Evolutionary conservation across 2,113 vertebrate genomes (phyloP).

Genomic region (Ornithorhynchus anatinus): DNA sequence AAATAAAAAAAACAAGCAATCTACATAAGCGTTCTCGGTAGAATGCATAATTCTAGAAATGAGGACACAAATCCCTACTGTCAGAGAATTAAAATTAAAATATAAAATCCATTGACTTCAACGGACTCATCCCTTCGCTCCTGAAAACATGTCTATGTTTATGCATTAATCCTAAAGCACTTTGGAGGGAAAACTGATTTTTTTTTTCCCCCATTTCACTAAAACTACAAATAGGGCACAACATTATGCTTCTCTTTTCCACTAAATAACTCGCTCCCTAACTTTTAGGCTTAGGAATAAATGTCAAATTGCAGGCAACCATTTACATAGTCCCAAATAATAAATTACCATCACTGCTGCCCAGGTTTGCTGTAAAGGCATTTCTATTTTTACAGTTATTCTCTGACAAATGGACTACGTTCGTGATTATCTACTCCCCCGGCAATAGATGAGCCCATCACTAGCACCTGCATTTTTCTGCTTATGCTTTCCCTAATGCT

Average conservation of each 20-base stretch:
- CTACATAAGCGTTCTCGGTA: background rate
- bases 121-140: background rate
- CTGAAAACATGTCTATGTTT: background rate
- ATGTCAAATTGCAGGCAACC: background rate
- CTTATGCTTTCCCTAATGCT: no score
- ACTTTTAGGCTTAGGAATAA: background rate
- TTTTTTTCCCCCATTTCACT: no score
- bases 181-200: background rate
- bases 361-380: no score
- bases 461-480: no score
- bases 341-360: no score
- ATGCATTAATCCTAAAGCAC: background rate
- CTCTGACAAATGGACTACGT: no score
- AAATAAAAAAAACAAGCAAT: background rate
- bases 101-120: background rate
- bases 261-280: background rate
- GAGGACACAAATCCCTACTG: accelerated
- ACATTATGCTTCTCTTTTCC: background rate
- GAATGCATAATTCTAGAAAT: background rate
- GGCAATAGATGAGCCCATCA: no score
- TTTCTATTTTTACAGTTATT: no score
- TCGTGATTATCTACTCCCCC: no score
- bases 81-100: background rate
- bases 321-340: no score
- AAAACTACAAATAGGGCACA: no score